A percentile compares a stretch with the other conserved stretches of the same genome.
These are phyloP conservation scores for Chymomyza amoena DNA, from an alignment of 2,888 invertebrate genomes.

Conservation along the genomic window DNA sequence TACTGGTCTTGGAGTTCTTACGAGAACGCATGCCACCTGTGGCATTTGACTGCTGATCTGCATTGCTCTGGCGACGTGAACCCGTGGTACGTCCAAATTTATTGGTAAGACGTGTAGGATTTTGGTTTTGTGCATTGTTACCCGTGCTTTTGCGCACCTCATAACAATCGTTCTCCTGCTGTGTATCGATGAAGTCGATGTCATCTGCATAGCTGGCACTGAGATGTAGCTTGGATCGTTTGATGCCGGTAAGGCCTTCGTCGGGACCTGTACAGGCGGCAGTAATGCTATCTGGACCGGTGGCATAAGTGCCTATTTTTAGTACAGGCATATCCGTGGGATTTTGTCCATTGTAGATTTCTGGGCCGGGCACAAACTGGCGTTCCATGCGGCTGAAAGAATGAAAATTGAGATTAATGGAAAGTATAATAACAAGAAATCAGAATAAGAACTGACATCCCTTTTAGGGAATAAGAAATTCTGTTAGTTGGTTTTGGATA, in stretches of 20 bases:
- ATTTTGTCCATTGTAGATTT: constrained; percentile 84
- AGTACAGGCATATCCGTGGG: constrained; percentile 86
- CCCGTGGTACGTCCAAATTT: constrained; percentile 69
- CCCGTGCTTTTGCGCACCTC: constrained; percentile 76
- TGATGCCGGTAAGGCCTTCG: constrained; percentile 87
- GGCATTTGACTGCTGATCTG: constrained; percentile 54
- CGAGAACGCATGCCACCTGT: constrained; percentile 70
- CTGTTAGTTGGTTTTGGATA: too few relatives aligned
- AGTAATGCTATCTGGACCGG: constrained; percentile 81
- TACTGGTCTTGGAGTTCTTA: constrained; percentile 75
- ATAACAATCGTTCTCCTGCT: constrained; percentile 77
- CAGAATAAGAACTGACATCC: too few relatives aligned
- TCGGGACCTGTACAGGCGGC: constrained; percentile 91
- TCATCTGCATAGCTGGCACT: constrained; percentile 83
- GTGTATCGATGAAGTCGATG: constrained; percentile 86
- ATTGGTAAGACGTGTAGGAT: constrained; percentile 57
- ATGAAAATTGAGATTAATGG: neutral
- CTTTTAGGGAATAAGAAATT: too few relatives aligned
- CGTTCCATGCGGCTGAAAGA: constrained; percentile 74
- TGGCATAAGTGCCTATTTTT: constrained; percentile 80
- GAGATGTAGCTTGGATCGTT: constrained; percentile 83
- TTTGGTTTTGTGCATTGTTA: neutral
- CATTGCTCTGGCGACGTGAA: constrained; percentile 51
- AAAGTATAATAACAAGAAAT: too few relatives aligned
- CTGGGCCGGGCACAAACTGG: constrained; percentile 73